A percentile compares a stretch with the other conserved stretches of the same genome.
These are phyloP conservation scores for Agonopterix heracliana DNA, from an alignment of 2,888 invertebrate species.

Conservation along the genomic window DNA sequence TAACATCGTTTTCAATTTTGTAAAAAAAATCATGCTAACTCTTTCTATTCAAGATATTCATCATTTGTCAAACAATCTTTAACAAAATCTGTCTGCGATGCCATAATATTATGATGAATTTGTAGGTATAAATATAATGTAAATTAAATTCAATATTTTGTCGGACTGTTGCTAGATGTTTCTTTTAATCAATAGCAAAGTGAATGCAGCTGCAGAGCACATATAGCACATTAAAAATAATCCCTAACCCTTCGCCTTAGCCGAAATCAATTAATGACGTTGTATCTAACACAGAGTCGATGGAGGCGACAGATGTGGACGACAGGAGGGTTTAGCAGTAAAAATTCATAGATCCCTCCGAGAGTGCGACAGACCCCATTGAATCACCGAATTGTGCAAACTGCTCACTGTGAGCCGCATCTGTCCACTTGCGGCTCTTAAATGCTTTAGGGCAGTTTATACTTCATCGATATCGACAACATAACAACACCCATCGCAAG, in stretches of 20 bases:
- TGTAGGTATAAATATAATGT: too few species aligned
- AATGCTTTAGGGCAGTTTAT: constrained; percentile 19
- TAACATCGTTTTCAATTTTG: too few species aligned
- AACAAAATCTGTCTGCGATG: too few species aligned
- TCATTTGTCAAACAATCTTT: too few species aligned
- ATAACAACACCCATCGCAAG: too few species aligned
- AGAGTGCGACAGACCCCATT: constrained; percentile 33
- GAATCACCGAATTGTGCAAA: constrained; percentile 70
- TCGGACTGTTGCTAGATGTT: constrained; percentile 3
- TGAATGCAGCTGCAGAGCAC: constrained; percentile 37
- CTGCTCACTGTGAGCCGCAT: constrained; percentile 57
- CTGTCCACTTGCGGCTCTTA: constrained; percentile 61
- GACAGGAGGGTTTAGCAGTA: constrained; percentile 59
- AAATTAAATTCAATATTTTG: too few species aligned
- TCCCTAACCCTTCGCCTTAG: constrained; percentile 52
- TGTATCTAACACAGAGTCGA: constrained; percentile 61
- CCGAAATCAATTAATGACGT: constrained; percentile 67
- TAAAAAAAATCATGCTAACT: too few species aligned
- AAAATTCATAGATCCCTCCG: constrained; percentile 64
- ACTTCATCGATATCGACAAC: constrained; percentile 23
- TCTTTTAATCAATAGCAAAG: constrained; percentile 8
- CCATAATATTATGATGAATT: too few species aligned
- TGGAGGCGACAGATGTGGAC: constrained; percentile 67
- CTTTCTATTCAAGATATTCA: too few species aligned
- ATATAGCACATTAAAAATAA: constrained; percentile 35